Evolutionary conservation across 2,888 invertebrate genomes (phyloP).

Genomic region (Cyaniris semiargus): DNA sequence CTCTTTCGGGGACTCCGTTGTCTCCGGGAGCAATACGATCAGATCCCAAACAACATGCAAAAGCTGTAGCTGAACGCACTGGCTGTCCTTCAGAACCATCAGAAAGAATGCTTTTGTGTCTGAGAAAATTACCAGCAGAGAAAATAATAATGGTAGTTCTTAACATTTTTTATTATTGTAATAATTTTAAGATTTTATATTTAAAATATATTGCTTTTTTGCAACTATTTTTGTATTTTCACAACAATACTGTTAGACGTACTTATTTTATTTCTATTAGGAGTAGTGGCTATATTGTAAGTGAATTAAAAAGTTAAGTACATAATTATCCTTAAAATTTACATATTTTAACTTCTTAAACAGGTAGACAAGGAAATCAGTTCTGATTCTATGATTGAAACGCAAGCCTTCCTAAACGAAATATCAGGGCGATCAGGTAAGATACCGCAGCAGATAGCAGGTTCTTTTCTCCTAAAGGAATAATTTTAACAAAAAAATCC

Average conservation of each 20-base stretch:
- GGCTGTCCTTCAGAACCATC: slow-evolving; percentile 82
- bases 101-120: slow-evolving; percentile 83
- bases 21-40: slow-evolving; percentile 86
- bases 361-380: slow-evolving; percentile 83
- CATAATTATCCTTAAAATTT: too few species aligned
- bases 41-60: slow-evolving; percentile 81
- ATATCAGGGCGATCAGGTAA: slow-evolving; percentile 78
- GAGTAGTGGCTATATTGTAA: too few species aligned
- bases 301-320: too few species aligned
- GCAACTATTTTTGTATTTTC: background rate
- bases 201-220: background rate
- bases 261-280: too few species aligned
- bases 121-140: slow-evolving; percentile 77
- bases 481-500: too few species aligned
- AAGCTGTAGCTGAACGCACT: slow-evolving; percentile 82
- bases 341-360: background rate
- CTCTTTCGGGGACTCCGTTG: slow-evolving; percentile 87
- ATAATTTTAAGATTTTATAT: background rate
- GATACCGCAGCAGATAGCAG: background rate
- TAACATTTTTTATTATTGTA: background rate
- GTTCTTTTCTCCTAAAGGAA: too few species aligned
- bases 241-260: background rate
- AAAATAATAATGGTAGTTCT: slow-evolving; percentile 51
- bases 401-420: slow-evolving; percentile 82
- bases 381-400: slow-evolving; percentile 72